Conservation (phyloP, 2,888 invertebrate species). For the Cactoblastis cactorum region DNA sequence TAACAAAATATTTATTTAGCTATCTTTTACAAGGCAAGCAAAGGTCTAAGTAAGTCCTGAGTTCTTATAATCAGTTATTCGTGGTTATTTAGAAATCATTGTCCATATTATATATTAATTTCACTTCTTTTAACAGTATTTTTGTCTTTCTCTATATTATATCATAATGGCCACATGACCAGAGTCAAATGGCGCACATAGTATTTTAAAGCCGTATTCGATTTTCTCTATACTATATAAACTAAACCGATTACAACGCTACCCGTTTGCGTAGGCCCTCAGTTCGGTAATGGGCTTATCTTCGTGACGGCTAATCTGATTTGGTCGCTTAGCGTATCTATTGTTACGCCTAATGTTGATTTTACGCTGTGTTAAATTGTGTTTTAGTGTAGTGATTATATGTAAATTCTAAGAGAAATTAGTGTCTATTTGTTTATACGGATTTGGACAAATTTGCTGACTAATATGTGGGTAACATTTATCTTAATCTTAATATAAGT, state of each 20-base stretch:
- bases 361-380: slow-evolving; percentile 2
- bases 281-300: slow-evolving; percentile 19
- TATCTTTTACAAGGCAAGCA: no score
- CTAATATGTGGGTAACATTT: not conserved
- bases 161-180: no score
- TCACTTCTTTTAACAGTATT: no score
- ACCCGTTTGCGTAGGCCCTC: slow-evolving; percentile 10
- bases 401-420: not conserved
- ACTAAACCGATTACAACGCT: slow-evolving; percentile 11
- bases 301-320: slow-evolving; percentile 22
- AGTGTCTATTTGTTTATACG: not conserved
- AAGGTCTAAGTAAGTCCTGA: no score
- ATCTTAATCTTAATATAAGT: no score
- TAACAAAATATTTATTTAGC: no score
- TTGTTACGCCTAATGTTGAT: slow-evolving; percentile 9
- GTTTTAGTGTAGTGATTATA: not conserved
- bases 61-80: no score
- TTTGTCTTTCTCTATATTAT: no score
- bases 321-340: slow-evolving; percentile 14
- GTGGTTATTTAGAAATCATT: no score
- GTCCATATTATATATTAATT: no score
- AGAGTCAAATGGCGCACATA: no score
- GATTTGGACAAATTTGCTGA: not conserved
- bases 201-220: no score
- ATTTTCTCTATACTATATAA: slow-evolving; percentile 23